Percentiles rank a stretch among this genome's conserved stretches.
These are phyloP conservation scores for Bothrops jararaca DNA, from an alignment of 2,113 vertebrate genomes.

Conservation along the genomic window DNA sequence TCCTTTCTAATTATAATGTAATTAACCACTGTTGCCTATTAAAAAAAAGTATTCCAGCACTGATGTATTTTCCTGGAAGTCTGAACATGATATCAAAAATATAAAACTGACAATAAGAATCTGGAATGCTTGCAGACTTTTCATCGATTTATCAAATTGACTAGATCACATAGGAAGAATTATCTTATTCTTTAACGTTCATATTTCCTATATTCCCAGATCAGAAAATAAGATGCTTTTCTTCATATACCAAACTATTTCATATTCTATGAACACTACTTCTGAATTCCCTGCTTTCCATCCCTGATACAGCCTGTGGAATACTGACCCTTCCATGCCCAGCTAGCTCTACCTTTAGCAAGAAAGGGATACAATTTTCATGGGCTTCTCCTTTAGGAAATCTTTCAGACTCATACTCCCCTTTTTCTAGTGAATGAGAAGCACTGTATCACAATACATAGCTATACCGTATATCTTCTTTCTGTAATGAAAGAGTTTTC, in stretches of 20 bases:
- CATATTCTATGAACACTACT: background rate
- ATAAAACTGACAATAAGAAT: background rate
- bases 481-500: background rate
- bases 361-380: background rate
- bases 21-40: background rate
- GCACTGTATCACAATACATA: background rate
- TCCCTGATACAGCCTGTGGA: background rate
- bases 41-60: background rate
- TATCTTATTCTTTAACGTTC: background rate
- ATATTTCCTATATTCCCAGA: background rate
- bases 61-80: background rate
- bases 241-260: background rate
- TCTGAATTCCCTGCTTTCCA: background rate
- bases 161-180: background rate
- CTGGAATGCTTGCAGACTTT: background rate
- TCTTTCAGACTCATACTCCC: background rate
- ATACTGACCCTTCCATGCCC: background rate
- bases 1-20: background rate
- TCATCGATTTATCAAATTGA: background rate
- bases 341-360: background rate
- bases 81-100: background rate
- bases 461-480: background rate
- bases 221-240: background rate
- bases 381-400: background rate
- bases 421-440: background rate